Evolutionary conservation across 2,113 vertebrate species (phyloP).

Genomic region (Panurus biarmicus): DNA sequence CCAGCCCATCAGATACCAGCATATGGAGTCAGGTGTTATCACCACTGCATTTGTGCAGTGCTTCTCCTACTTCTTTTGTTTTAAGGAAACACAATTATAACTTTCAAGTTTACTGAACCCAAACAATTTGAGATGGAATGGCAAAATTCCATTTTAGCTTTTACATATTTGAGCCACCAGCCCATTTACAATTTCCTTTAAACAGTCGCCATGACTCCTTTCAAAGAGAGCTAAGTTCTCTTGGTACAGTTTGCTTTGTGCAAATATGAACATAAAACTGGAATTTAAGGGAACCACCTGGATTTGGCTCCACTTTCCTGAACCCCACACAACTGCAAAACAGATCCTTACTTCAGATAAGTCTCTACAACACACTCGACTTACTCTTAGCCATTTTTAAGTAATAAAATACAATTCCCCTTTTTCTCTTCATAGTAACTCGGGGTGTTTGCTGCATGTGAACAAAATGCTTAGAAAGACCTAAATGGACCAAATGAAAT

Average conservation of each 20-base stretch:
- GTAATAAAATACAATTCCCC: not conserved
- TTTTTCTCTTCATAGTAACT: not conserved
- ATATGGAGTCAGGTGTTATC: not conserved
- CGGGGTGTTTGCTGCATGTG: not conserved
- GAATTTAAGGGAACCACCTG: not conserved
- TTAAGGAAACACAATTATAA: not conserved
- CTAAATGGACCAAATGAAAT: not conserved
- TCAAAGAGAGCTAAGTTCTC: not conserved
- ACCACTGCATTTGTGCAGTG: not conserved
- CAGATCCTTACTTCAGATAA: not conserved
- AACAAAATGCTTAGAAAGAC: not conserved
- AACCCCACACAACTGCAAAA: not conserved
- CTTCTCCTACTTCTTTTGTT: not conserved
- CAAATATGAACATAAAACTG: not conserved
- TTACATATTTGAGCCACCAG: not conserved
- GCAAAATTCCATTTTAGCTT: not conserved
- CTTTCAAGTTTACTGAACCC: not conserved
- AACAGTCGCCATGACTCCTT: not conserved
- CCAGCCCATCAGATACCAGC: not conserved
- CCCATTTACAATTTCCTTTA: not conserved
- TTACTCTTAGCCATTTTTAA: not conserved
- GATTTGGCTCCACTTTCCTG: not conserved
- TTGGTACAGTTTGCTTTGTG: not conserved
- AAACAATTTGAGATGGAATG: not conserved
- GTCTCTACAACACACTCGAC: not conserved